Evolutionary conservation across 2,888 invertebrate species (phyloP).

Genomic region (Macrophya alboannulata): DNA sequence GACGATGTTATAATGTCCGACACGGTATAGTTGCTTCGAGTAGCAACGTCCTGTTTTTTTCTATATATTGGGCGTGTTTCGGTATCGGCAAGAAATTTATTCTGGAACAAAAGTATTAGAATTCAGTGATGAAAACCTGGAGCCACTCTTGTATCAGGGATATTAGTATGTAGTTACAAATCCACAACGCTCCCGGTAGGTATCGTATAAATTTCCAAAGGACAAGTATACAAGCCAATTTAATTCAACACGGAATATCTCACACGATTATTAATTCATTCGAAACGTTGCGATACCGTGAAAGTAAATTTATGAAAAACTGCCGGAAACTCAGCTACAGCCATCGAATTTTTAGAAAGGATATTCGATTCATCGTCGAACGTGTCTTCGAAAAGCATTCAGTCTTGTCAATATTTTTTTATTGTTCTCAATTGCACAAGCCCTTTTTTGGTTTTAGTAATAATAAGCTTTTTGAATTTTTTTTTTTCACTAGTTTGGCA

Average conservation of each 20-base stretch:
- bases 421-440: neutral
- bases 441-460: neutral
- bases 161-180: neutral
- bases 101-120: neutral
- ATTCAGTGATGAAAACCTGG: neutral
- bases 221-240: neutral
- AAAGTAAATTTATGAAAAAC: neutral
- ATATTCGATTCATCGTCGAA: too few species aligned
- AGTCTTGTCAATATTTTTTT: neutral
- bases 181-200: neutral
- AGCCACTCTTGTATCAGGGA: neutral
- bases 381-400: neutral
- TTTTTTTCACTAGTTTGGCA: too few species aligned
- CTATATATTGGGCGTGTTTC: too few species aligned
- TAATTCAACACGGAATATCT: neutral
- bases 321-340: too few species aligned
- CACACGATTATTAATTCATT: neutral
- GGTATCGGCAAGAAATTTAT: neutral
- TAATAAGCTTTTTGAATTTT: neutral
- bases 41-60: neutral
- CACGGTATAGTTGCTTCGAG: neutral
- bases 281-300: neutral
- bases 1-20: neutral
- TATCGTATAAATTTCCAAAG: neutral
- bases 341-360: too few species aligned